These are phyloP conservation scores for Manis pentadactyla DNA, from an alignment of 2,797 vertebrate genomes.

Conservation along the genomic window DNA sequence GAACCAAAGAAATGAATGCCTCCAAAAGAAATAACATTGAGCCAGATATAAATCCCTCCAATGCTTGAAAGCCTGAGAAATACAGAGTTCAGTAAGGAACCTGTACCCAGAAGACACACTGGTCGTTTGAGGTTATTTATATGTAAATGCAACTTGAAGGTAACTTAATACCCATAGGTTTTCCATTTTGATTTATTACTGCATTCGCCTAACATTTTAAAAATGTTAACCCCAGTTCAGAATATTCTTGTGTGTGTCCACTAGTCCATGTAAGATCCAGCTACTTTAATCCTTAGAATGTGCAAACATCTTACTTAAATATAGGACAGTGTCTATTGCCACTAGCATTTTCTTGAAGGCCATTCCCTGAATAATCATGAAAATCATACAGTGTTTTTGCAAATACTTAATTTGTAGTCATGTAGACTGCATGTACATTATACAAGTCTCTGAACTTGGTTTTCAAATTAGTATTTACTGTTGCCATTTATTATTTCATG, in stretches of 20 bases:
- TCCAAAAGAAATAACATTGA: background rate
- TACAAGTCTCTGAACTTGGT: background rate
- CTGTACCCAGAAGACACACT: background rate
- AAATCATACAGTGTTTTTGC: background rate
- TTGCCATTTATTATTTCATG: constrained; percentile 49
- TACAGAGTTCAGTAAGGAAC: background rate
- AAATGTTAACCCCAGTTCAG: constrained; percentile 40
- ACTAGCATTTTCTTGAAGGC: constrained; percentile 14
- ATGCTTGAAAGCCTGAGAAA: background rate
- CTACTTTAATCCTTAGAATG: background rate
- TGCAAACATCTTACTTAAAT: background rate
- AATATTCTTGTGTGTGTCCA: background rate
- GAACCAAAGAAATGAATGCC: background rate
- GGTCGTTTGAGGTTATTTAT: background rate
- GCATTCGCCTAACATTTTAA: background rate
- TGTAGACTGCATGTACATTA: background rate
- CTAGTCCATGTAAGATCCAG: background rate
- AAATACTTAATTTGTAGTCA: background rate
- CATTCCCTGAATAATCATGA: background rate
- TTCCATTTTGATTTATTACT: constrained; percentile 42
- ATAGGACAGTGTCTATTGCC: background rate
- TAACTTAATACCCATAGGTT: background rate
- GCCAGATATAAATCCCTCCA: background rate
- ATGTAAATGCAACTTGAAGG: background rate
- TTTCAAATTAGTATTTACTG: constrained; percentile 47